phyloP scores from a whole-genome alignment of 2,888 invertebrate genomes.

The Spodoptera picta region DNA sequence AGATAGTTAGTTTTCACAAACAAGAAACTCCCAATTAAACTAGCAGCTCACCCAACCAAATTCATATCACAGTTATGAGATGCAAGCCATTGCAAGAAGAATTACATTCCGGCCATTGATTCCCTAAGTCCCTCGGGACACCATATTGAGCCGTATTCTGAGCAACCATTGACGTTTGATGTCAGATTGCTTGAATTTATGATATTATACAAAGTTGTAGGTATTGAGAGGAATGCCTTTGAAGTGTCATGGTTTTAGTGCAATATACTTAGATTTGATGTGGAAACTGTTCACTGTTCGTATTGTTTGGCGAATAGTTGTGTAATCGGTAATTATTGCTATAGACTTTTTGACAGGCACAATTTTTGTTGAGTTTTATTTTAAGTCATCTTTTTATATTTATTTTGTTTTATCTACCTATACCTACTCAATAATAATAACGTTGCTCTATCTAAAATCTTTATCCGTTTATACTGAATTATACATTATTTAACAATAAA shows the following conservation, averaged over 20 bases:
- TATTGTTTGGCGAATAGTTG: background rate
- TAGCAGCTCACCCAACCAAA: conserved; percentile 19
- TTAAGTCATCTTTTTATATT: no score
- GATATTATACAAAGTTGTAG: conserved; percentile 9
- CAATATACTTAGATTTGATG: no score
- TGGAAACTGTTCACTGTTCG: no score
- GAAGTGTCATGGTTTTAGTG: background rate
- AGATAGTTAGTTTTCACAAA: no score
- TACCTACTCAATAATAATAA: no score
- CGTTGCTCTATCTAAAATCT: no score
- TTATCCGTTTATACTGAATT: no score
- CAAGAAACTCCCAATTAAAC: conserved; percentile 3
- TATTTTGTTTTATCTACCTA: no score
- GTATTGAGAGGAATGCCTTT: conserved; percentile 1
- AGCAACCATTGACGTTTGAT: conserved; percentile 50
- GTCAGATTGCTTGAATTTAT: conserved; percentile 46
- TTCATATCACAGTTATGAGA: conserved; percentile 43
- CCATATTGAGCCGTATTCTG: conserved; percentile 10
- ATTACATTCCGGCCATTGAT: conserved; percentile 55
- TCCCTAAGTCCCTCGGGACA: conserved; percentile 47
- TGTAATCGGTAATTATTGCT: background rate
- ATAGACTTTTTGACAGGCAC: conserved; percentile 13
- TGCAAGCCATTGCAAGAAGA: conserved; percentile 58
- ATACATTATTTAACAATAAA: no score
- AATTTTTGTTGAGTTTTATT: no score